Conservation (phyloP, 2,113 vertebrate species). For the Corythoichthys intestinalis region DNA sequence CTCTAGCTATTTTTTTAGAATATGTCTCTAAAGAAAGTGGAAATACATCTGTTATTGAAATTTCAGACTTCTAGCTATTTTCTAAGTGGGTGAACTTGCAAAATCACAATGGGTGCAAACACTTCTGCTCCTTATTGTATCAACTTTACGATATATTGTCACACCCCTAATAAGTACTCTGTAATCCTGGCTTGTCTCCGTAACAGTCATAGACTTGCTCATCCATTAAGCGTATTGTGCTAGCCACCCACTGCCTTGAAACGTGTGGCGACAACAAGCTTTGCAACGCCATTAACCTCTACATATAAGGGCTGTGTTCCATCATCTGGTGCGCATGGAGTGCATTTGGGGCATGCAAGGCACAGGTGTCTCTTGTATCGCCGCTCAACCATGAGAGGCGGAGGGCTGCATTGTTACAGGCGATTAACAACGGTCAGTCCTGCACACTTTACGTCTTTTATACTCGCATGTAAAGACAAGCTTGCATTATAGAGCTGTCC, state of each 20-base stretch:
- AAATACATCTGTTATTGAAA: background rate
- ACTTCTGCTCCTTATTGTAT: too few relatives aligned
- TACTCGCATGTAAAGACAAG: constrained; percentile 22
- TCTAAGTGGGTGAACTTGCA: background rate
- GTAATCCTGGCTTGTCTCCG: too few relatives aligned
- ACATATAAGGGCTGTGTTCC: constrained; percentile 10
- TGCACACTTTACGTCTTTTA: constrained; percentile 2
- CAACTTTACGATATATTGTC: too few relatives aligned
- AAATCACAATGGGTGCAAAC: too few relatives aligned
- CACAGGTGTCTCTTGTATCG: constrained; percentile 47
- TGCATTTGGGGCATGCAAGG: constrained; percentile 16
- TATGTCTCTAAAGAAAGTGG: background rate
- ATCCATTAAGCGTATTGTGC: background rate
- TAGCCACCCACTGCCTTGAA: background rate
- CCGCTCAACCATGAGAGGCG: constrained; percentile 26
- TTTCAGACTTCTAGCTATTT: background rate
- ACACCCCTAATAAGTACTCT: too few relatives aligned
- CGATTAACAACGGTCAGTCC: constrained; percentile 18
- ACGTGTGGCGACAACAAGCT: background rate
- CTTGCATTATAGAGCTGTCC: constrained; percentile 33
- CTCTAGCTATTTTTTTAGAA: too few relatives aligned
- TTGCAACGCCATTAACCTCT: background rate
- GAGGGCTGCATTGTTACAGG: constrained; percentile 31
- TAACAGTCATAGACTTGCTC: constrained; percentile 3
- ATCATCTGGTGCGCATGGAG: background rate